Evolutionary conservation across 2,888 invertebrate genomes (phyloP).

Genomic region (Athrips mouffetella): DNA sequence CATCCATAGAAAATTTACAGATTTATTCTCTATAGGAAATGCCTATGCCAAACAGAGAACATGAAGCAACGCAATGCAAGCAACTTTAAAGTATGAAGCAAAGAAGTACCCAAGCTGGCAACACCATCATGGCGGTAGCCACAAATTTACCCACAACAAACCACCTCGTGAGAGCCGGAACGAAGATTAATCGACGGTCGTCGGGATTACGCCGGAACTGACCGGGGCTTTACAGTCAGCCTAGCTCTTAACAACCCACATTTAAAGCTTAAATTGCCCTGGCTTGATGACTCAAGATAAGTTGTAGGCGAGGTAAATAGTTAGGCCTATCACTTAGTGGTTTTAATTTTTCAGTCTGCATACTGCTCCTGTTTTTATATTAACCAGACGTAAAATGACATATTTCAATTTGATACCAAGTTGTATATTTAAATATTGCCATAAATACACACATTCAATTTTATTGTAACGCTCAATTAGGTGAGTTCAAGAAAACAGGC

Average conservation of each 20-base stretch:
- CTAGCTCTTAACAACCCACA: conserved; percentile 27
- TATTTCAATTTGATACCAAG: too few relatives aligned
- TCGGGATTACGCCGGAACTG: conserved; percentile 58
- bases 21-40: too few relatives aligned
- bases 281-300: background rate
- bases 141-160: conserved; percentile 69
- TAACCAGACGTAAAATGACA: too few relatives aligned
- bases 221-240: conserved; percentile 34
- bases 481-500: too few relatives aligned
- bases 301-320: conserved; percentile 21
- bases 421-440: too few relatives aligned
- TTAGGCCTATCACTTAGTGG: conserved; percentile 36
- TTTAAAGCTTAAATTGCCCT: conserved; percentile 35
- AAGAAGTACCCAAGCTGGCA: background rate
- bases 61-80: too few relatives aligned
- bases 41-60: too few relatives aligned
- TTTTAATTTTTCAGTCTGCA: conserved; percentile 9
- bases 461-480: too few relatives aligned
- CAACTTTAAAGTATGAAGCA: too few relatives aligned
- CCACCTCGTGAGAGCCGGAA: conserved; percentile 66
- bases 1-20: too few relatives aligned
- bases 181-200: conserved; percentile 65
- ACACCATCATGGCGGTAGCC: conserved; percentile 52
- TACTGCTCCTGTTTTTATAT: too few relatives aligned
- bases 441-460: too few relatives aligned